phyloP scores from a whole-genome alignment of 2,888 invertebrate genomes.

The Alsophila aescularia region DNA sequence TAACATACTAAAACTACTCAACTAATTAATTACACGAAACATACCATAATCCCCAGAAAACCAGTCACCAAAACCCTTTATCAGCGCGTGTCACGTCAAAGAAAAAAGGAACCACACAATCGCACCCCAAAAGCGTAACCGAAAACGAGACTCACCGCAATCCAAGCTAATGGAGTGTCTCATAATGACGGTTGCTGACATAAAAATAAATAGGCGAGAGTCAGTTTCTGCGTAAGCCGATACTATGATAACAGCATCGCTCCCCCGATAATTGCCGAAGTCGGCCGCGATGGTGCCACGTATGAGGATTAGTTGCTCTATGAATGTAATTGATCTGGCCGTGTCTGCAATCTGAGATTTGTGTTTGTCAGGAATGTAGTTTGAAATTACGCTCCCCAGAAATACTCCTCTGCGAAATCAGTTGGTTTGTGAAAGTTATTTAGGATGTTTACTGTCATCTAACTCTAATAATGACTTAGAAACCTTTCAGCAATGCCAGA shows the following conservation, averaged over 20 bases:
- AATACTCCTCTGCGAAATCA: too few species aligned
- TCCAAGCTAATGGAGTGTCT: conserved; percentile 85
- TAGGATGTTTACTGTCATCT: too few species aligned
- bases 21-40: conserved; percentile 6
- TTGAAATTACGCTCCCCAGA: too few species aligned
- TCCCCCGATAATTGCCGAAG: conserved; percentile 83
- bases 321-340: conserved; percentile 67
- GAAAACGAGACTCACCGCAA: conserved; percentile 81
- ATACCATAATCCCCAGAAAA: conserved; percentile 12
- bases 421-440: too few species aligned
- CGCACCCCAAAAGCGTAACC: conserved; percentile 80
- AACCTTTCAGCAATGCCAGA: too few species aligned
- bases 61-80: conserved; percentile 50
- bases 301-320: conserved; percentile 66
- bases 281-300: conserved; percentile 64
- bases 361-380: neutral
- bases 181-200: conserved; percentile 85
- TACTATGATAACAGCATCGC: conserved; percentile 84
- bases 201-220: conserved; percentile 85
- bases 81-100: conserved; percentile 47
- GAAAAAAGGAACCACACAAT: conserved; percentile 67
- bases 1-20: neutral
- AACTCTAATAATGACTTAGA: too few species aligned
- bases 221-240: conserved; percentile 85
- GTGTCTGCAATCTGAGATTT: conserved; percentile 41